These are phyloP conservation scores for Dichetophora obliterata DNA, from an alignment of 2,888 invertebrate species.

Conservation along the genomic window DNA sequence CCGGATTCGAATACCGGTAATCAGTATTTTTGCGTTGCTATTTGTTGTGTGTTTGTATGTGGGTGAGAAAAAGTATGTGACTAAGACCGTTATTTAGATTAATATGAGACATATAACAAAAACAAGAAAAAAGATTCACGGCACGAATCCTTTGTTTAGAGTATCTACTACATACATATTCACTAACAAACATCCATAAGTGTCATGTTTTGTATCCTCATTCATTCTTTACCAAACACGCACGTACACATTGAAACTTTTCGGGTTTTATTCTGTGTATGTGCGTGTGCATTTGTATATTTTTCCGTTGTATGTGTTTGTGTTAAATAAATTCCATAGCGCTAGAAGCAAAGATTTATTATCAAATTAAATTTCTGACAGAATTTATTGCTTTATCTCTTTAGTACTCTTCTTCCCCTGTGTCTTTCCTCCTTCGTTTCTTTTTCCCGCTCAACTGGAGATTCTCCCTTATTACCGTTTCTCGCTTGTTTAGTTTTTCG, in stretches of 20 bases:
- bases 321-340: conserved; percentile 69
- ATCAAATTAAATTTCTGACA: conserved; percentile 72
- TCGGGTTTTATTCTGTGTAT: conserved; percentile 36
- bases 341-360: conserved; percentile 71
- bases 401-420: not conserved
- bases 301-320: conserved; percentile 49
- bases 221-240: conserved; percentile 64
- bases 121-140: conserved; percentile 24
- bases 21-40: not conserved
- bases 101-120: conserved; percentile 33
- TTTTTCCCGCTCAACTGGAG: not conserved
- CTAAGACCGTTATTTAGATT: not conserved
- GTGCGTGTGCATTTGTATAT: conserved; percentile 49
- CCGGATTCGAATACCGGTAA: not conserved
- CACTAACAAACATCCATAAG: conserved; percentile 59
- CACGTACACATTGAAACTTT: conserved; percentile 56
- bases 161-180: not conserved
- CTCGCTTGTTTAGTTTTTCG: conserved; percentile 42
- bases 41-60: not conserved
- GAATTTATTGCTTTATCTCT: conserved; percentile 72
- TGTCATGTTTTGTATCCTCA: conserved; percentile 64
- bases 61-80: not conserved
- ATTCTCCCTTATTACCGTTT: conserved; percentile 53
- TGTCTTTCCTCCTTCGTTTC: not conserved
- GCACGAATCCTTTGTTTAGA: conserved; percentile 28